Conservation (phyloP, 1,140 invertebrate genomes). For the Pararge aegeria region DNA sequence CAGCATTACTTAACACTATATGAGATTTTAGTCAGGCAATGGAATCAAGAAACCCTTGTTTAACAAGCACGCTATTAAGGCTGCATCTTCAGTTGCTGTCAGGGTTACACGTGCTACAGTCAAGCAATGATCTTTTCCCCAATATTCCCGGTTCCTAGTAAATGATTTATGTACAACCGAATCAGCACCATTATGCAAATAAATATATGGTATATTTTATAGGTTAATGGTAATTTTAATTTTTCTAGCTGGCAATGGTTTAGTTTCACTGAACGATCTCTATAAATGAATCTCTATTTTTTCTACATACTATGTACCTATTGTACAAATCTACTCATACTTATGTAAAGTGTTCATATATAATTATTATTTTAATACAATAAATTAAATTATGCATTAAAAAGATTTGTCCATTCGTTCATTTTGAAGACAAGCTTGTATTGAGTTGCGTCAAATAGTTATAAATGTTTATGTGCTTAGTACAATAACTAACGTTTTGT, state of each 20-base stretch:
- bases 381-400: conserved; percentile 35
- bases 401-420: conserved; percentile 31
- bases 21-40: too few relatives aligned
- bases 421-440: conserved; percentile 24
- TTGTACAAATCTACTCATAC: conserved; percentile 76
- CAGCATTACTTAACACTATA: too few relatives aligned
- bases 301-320: conserved; percentile 75
- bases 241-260: conserved; percentile 57
- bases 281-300: conserved; percentile 78
- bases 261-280: conserved; percentile 75
- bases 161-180: too few relatives aligned
- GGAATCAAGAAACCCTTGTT: too few relatives aligned
- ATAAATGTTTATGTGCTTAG: conserved; percentile 33
- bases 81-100: too few relatives aligned
- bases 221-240: conserved; percentile 4
- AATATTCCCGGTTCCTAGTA: too few relatives aligned
- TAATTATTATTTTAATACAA: conserved; percentile 59
- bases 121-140: too few relatives aligned
- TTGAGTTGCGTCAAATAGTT: conserved; percentile 23
- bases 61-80: too few relatives aligned
- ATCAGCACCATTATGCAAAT: not conserved
- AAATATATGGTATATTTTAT: conserved; percentile 7
- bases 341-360: conserved; percentile 73
- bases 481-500: conserved; percentile 31
- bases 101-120: too few relatives aligned